Evolutionary conservation across 2,888 invertebrate species (phyloP).

Genomic region (Agriotes lineatus): DNA sequence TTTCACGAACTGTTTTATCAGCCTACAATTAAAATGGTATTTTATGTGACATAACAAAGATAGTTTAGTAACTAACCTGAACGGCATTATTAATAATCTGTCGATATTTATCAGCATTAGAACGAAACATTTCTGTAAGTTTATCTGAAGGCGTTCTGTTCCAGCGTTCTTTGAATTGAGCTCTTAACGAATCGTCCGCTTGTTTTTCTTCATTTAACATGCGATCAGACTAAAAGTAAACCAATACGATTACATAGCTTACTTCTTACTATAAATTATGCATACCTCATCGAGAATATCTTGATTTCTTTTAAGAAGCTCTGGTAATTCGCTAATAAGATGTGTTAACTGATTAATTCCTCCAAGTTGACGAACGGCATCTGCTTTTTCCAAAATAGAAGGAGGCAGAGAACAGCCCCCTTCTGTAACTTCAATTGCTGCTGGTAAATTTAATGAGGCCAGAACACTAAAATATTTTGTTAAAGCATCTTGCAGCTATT

Average conservation of each 20-base stretch:
- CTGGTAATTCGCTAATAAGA: conserved; percentile 89
- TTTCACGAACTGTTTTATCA: conserved; percentile 87
- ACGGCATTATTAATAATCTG: conserved; percentile 94
- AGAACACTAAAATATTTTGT: conserved; percentile 80
- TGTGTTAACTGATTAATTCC: conserved; percentile 80
- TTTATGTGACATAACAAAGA: background rate
- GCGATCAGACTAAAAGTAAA: conserved; percentile 73
- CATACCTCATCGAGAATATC: conserved; percentile 93
- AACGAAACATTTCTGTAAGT: conserved; percentile 89
- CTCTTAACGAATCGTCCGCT: conserved; percentile 87
- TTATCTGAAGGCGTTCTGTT: conserved; percentile 87
- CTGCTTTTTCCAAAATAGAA: conserved; percentile 88
- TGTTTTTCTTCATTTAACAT: conserved; percentile 92
- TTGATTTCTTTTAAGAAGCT: conserved; percentile 89
- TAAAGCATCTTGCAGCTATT: too few species aligned
- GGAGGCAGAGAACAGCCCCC: conserved; percentile 84
- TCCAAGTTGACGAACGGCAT: conserved; percentile 80
- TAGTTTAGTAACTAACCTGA: conserved; percentile 58
- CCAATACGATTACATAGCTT: background rate
- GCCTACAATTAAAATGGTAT: conserved; percentile 61
- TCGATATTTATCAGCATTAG: conserved; percentile 92
- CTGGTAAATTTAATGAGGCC: conserved; percentile 95
- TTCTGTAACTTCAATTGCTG: conserved; percentile 89
- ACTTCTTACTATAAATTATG: too few species aligned
- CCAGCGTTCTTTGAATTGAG: conserved; percentile 95